Percentiles rank a stretch among this genome's conserved stretches.
phyloP scores from a whole-genome alignment of 1,140 invertebrate species.

The Hestina assimilis region DNA sequence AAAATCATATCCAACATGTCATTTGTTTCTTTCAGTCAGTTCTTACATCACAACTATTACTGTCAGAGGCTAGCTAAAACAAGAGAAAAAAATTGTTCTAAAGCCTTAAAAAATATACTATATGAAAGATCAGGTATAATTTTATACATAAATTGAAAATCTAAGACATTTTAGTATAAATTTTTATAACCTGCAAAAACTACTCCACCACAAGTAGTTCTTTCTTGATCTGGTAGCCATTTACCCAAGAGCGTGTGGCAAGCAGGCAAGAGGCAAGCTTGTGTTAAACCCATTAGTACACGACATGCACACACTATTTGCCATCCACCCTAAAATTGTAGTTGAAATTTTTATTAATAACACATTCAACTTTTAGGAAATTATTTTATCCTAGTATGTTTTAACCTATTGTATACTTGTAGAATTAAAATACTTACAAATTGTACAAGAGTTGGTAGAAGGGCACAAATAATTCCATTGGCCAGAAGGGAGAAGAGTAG shows the following conservation, averaged over 20 bases:
- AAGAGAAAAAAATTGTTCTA: too few relatives aligned
- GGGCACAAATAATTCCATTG: conserved; percentile 73
- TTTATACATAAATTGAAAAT: too few relatives aligned
- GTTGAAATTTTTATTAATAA: too few relatives aligned
- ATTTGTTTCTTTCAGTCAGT: too few relatives aligned
- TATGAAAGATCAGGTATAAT: too few relatives aligned
- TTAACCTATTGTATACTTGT: too few relatives aligned
- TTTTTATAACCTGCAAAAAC: conserved; percentile 79
- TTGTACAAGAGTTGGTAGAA: conserved; percentile 52
- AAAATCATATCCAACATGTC: too few relatives aligned
- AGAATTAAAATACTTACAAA: conserved; percentile 45
- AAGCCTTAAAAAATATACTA: too few relatives aligned
- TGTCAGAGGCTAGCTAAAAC: too few relatives aligned
- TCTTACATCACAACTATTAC: too few relatives aligned
- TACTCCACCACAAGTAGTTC: conserved; percentile 79
- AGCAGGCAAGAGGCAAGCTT: conserved; percentile 89
- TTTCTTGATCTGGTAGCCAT: conserved; percentile 84
- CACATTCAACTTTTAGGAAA: neutral
- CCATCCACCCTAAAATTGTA: conserved; percentile 80
- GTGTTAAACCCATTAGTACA: conserved; percentile 86
- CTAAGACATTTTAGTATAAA: too few relatives aligned
- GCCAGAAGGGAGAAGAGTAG: conserved; percentile 69
- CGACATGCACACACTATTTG: conserved; percentile 80
- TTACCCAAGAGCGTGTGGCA: conserved; percentile 88
- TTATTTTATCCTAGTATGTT: neutral